Percentiles rank a stretch among this genome's conserved stretches.
Evolutionary conservation across 2,797 vertebrate species (phyloP).

Genomic region (Scolopax bukidnonensis): DNA sequence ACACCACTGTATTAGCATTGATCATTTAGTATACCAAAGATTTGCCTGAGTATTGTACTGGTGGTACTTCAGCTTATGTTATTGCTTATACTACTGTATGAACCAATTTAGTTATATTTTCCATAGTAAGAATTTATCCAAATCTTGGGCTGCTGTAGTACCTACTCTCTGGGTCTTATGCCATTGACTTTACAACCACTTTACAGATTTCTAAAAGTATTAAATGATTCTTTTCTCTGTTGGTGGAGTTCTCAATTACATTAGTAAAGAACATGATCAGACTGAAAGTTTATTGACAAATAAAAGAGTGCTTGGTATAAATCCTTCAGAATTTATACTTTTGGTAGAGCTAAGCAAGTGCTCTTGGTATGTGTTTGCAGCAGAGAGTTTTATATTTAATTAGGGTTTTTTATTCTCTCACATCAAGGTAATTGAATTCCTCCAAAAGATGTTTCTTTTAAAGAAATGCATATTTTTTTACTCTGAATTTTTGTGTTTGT

Average conservation of each 20-base stretch:
- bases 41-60: neutral
- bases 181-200: neutral
- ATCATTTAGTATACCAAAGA: neutral
- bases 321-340: neutral
- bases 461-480: neutral
- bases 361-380: neutral
- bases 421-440: neutral
- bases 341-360: neutral
- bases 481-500: neutral
- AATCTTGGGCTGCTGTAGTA: accelerated
- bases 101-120: neutral
- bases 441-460: neutral
- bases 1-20: neutral
- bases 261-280: neutral
- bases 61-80: neutral
- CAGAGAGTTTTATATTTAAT: neutral
- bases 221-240: neutral
- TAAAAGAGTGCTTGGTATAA: neutral
- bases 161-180: neutral
- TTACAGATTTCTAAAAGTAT: neutral
- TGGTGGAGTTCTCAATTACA: neutral
- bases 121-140: neutral
- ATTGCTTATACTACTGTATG: neutral
- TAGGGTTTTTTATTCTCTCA: neutral
- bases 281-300: neutral